These are phyloP conservation scores for Anguilla pacifica DNA, from an alignment of 2,797 vertebrate genomes.

Conservation along the genomic window DNA sequence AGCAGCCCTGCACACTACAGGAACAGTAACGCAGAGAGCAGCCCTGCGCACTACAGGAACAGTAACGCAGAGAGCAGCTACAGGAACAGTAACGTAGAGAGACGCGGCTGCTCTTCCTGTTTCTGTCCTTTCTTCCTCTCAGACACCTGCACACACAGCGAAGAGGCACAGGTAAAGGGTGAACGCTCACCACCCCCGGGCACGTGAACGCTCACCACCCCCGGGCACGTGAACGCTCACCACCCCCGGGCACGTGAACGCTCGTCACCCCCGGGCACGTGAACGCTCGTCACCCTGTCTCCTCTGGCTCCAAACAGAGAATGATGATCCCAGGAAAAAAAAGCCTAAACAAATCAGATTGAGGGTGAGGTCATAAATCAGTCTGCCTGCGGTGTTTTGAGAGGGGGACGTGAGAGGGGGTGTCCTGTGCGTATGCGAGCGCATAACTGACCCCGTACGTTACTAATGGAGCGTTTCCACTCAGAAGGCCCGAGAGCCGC, in stretches of 20 bases:
- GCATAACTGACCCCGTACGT: not conserved
- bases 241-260: too few relatives aligned
- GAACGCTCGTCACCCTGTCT: too few relatives aligned
- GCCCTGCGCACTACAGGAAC: too few relatives aligned
- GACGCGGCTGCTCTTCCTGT: not conserved
- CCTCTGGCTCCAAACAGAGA: not conserved
- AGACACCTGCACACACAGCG: not conserved
- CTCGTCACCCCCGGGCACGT: too few relatives aligned
- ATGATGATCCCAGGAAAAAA: not conserved
- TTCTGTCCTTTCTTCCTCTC: not conserved
- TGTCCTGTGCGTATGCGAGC: not conserved
- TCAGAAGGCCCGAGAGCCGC: not conserved
- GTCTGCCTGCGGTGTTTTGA: not conserved
- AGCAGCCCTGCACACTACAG: too few relatives aligned
- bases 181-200: not conserved
- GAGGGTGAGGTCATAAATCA: not conserved
- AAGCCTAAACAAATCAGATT: conserved; percentile 8
- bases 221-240: too few relatives aligned
- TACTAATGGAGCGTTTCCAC: conserved; percentile 36
- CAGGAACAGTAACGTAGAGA: too few relatives aligned
- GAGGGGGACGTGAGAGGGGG: not conserved
- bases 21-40: too few relatives aligned
- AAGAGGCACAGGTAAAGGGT: not conserved
- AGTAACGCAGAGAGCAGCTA: too few relatives aligned
- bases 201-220: too few relatives aligned